A percentile compares a stretch with the other conserved stretches of the same genome.
Conservation (phyloP, 2,113 vertebrate genomes). For the Ctenodactylus gundi region DNA sequence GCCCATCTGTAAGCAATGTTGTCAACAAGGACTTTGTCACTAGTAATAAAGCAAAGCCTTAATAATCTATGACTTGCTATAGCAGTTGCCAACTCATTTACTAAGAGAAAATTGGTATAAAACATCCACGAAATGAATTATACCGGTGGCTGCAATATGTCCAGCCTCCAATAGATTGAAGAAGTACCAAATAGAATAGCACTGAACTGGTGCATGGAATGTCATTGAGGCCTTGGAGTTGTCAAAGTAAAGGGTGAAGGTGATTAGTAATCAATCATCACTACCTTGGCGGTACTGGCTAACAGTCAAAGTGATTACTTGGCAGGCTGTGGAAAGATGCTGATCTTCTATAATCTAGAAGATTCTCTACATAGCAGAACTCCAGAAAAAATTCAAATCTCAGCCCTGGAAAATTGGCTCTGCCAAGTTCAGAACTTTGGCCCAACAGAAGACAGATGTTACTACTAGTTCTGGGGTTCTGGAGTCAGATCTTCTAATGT, state of each 20-base stretch:
- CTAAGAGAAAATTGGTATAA: background rate
- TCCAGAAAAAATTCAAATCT: background rate
- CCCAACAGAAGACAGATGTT: background rate
- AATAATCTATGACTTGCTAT: background rate
- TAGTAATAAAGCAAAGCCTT: background rate
- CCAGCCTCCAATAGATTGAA: background rate
- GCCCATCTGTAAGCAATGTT: background rate
- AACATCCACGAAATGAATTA: background rate
- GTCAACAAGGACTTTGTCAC: background rate
- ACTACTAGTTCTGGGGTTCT: background rate
- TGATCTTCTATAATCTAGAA: background rate
- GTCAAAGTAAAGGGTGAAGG: background rate
- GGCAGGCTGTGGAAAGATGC: background rate
- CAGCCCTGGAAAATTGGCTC: background rate
- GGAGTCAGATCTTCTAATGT: background rate
- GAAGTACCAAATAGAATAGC: background rate
- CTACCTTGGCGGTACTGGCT: background rate
- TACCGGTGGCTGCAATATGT: background rate
- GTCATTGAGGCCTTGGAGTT: background rate
- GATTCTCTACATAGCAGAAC: background rate
- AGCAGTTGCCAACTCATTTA: background rate
- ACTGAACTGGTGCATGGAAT: background rate
- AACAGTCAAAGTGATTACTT: slow-evolving; percentile 51
- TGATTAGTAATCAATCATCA: slow-evolving; percentile 31
- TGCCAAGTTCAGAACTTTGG: background rate